Evolutionary conservation across 1,140 invertebrate genomes (phyloP), one percentile per base, ranked within the genome.

Genomic region (Leptinotarsa texana): DNA sequence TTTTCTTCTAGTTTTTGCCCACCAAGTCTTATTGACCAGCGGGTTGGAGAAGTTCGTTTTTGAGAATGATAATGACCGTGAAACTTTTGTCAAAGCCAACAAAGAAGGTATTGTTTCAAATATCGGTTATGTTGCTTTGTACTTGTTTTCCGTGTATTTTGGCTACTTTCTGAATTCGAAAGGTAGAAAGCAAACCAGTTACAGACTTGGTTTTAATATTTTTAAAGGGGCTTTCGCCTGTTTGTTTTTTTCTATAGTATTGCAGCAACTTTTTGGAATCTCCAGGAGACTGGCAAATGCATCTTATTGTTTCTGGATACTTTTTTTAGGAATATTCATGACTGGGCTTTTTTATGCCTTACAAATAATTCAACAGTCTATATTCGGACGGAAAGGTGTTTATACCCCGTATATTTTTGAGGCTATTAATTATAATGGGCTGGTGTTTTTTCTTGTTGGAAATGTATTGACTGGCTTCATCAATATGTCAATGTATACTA

Each of bases 41-140:
- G 91, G 91, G 11, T 82, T 96, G 11, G 88, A 91, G 65, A 79
- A 90, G 3, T 97, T 92, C 89, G 90, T 98, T 15, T 88, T 97
- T 63, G 87, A 89, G 74, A 86, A 90, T 61, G 80, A 89, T 61
- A 79, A 84, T 13, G 83, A 86, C 0, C 86, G 91, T 67, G 82
- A 85, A 27, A 89, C 89, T 79, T 89, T 97, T 67, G 62, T 98
- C 0, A 87, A 90, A 74, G 93, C 95, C 1, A 99, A 99, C 85
- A 89, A 95, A 78, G 97, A 98, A 88, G 97, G 97, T 0, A 87
- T 98, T 57, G 89, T 91, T 48, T 97, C 96, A 1, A 87, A 91
- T 42, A 86, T 93, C 3, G 97, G 97, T 2, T 98, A 96, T 84
- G 84, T 96, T 15, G 89, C 91, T 4, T 83, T 98, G 1, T 98